These are phyloP conservation scores for Loriculus beryllinus DNA, from an alignment of 2,797 vertebrate species.

Conservation along the genomic window DNA sequence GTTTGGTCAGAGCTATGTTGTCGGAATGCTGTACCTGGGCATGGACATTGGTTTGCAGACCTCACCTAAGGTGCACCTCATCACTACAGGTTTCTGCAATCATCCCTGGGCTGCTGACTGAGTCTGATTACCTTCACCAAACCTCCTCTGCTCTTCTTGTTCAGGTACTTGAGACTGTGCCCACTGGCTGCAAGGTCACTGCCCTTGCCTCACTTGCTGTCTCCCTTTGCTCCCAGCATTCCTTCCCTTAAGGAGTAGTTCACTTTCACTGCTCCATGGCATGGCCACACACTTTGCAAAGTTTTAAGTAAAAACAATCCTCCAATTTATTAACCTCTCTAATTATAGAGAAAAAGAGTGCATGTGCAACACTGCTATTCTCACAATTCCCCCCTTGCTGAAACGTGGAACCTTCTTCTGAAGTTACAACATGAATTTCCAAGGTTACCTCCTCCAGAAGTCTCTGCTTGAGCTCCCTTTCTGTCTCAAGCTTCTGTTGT, in stretches of 20 bases:
- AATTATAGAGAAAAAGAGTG: neutral
- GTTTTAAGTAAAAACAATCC: neutral
- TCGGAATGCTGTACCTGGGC: neutral
- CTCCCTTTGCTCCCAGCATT: neutral
- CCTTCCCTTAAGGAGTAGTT: neutral
- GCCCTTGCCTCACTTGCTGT: neutral
- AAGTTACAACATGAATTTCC: neutral
- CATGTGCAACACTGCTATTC: neutral
- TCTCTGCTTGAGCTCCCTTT: conserved; percentile 95
- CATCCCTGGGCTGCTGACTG: neutral
- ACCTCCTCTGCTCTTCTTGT: neutral
- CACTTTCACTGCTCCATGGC: neutral
- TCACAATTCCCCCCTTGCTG: neutral
- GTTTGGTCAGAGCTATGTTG: neutral
- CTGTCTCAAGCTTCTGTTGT: conserved; percentile 96
- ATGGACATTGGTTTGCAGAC: neutral
- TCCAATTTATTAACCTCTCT: neutral
- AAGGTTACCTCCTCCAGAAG: conserved; percentile 93
- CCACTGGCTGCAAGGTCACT: neutral
- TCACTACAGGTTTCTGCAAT: neutral
- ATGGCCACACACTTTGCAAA: neutral
- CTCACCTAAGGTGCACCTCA: rapidly evolving
- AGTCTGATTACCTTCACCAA: neutral
- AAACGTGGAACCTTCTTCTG: neutral
- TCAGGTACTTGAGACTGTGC: neutral